A percentile compares a stretch with the other conserved stretches of the same genome.
phyloP scores from a whole-genome alignment of 2,888 invertebrate species.

The Julus scanicus region DNA sequence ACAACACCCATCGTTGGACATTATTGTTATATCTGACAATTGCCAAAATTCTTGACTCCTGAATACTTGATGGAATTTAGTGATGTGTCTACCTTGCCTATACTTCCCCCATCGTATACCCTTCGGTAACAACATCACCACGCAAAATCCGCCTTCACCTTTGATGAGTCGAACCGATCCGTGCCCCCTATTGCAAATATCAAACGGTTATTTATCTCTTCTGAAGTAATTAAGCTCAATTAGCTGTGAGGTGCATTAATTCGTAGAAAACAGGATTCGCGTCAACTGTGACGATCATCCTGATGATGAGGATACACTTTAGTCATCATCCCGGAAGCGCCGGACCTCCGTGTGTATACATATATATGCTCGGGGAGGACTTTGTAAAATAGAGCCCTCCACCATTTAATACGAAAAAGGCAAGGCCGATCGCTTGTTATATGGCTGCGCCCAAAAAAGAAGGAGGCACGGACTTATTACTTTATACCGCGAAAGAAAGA shows the following conservation, averaged over 20 bases:
- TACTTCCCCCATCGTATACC: no score
- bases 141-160: not conserved
- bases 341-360: not conserved
- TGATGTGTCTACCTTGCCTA: not conserved
- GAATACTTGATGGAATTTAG: not conserved
- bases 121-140: not conserved
- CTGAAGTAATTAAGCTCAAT: not conserved
- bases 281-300: not conserved
- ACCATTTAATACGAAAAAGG: not conserved
- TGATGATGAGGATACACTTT: not conserved
- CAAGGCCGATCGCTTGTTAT: not conserved
- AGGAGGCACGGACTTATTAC: constrained; percentile 6
- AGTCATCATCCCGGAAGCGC: not conserved
- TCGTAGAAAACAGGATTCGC: not conserved
- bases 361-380: no score
- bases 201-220: not conserved
- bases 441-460: not conserved
- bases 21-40: not conserved
- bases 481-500: no score
- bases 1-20: no score
- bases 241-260: not conserved
- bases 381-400: no score
- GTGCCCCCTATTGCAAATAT: not conserved
- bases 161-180: not conserved
- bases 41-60: not conserved